Conservation (phyloP, 1,140 invertebrate genomes). For the Drosophila repleta region DNA sequence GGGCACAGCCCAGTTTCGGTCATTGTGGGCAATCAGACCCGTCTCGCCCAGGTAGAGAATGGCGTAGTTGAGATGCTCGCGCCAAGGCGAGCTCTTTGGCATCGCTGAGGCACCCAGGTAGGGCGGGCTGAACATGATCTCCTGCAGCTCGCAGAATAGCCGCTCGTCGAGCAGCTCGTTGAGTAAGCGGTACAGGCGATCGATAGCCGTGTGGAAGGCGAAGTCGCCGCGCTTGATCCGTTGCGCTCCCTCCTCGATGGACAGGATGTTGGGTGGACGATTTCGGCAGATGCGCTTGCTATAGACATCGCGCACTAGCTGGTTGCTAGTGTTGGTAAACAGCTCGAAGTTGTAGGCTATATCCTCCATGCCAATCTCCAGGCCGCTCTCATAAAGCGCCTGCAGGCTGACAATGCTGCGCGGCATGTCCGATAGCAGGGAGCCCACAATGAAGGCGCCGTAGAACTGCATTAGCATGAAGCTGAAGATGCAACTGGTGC, state of each 20-base stretch:
- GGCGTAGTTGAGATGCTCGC: conserved; percentile 56
- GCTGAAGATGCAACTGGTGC: conserved; percentile 85
- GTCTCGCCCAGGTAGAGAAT: conserved; percentile 51
- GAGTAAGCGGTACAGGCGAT: conserved; percentile 64
- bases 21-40: conserved; percentile 62
- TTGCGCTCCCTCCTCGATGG: conserved; percentile 54
- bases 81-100: conserved; percentile 63
- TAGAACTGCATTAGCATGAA: conserved; percentile 87
- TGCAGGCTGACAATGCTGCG: conserved; percentile 85
- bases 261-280: conserved; percentile 50
- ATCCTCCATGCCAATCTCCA: conserved; percentile 85
- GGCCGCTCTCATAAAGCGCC: conserved; percentile 85
- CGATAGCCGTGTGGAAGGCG: conserved; percentile 69
- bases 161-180: conserved; percentile 51
- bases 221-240: conserved; percentile 61
- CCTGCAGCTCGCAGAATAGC: conserved; percentile 73
- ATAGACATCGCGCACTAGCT: conserved; percentile 56
- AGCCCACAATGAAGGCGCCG: conserved; percentile 87
- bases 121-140: conserved; percentile 56
- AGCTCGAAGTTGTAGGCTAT: conserved; percentile 84
- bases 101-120: conserved; percentile 41
- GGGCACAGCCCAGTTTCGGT: conserved; percentile 55
- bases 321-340: conserved; percentile 74
- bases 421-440: conserved; percentile 86
- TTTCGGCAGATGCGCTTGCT: conserved; percentile 48